phyloP scores from a whole-genome alignment of 1,140 invertebrate genomes.

The Drosophila funebris region DNA sequence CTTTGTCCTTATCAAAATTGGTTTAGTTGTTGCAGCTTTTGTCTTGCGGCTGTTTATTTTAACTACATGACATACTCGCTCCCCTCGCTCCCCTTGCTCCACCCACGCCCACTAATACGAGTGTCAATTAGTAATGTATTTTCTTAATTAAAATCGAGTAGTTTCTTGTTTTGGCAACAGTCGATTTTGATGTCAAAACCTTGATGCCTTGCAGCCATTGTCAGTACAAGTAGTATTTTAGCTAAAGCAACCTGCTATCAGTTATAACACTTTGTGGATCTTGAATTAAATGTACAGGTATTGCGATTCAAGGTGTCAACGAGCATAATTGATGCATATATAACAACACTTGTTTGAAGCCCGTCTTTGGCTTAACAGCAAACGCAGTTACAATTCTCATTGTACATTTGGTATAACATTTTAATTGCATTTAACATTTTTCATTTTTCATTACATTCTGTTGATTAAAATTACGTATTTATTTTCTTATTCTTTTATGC shows the following conservation, averaged over 20 bases:
- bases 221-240: background rate
- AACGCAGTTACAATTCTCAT: background rate
- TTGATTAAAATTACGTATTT: slow-evolving; percentile 1
- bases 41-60: slow-evolving; percentile 26
- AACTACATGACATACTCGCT: slow-evolving; percentile 1
- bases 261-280: background rate
- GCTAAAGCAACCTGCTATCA: background rate
- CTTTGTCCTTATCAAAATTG: slow-evolving; percentile 16
- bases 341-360: background rate
- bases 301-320: no score
- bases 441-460: background rate
- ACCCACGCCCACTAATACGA: background rate
- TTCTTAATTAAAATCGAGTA: slow-evolving; percentile 48
- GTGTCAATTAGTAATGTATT: slow-evolving; percentile 18
- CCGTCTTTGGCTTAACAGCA: background rate
- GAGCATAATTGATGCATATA: no score
- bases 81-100: background rate
- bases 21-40: slow-evolving; percentile 15
- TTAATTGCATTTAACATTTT: slow-evolving; percentile 31
- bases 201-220: slow-evolving; percentile 2
- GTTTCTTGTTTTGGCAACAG: background rate
- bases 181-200: background rate
- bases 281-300: background rate
- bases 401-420: slow-evolving; percentile 16
- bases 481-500: background rate